These are phyloP conservation scores for Metopia argyrocephala DNA, from an alignment of 2,888 invertebrate genomes.

Conservation along the genomic window DNA sequence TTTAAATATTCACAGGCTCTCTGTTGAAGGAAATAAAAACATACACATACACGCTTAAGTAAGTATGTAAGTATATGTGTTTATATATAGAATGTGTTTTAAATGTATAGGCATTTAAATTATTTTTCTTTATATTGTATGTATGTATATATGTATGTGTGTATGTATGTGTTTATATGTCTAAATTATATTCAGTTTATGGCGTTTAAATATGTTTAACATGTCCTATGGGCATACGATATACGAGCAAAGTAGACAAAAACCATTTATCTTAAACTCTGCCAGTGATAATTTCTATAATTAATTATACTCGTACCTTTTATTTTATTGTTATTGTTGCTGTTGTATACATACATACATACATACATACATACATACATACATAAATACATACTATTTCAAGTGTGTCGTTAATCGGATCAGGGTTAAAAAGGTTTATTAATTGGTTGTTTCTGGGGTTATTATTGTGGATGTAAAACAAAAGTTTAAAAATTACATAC, in stretches of 20 bases:
- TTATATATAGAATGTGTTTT: too few relatives aligned
- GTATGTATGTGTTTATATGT: neutral
- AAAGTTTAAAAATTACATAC: neutral
- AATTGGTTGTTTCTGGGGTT: neutral
- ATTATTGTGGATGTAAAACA: neutral
- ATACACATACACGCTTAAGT: neutral
- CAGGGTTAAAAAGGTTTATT: neutral
- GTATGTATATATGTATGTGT: neutral
- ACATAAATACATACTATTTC: too few relatives aligned
- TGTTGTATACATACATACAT: too few relatives aligned
- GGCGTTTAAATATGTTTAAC: neutral
- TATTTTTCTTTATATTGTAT: neutral
- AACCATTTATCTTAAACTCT: conserved; percentile 9
- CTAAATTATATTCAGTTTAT: neutral
- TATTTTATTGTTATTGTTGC: neutral
- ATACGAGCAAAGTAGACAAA: neutral
- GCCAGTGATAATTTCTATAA: conserved; percentile 11
- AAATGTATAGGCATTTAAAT: neutral
- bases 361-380: too few relatives aligned
- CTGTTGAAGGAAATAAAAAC: too few relatives aligned
- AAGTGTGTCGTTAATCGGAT: too few relatives aligned
- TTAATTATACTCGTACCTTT: conserved; percentile 1
- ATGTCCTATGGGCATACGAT: neutral
- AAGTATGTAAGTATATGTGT: neutral
- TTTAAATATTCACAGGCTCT: too few relatives aligned